Base-by-base conservation (phyloP, 2,113 vertebrate genomes). In the Notechis scutatus region DNA sequence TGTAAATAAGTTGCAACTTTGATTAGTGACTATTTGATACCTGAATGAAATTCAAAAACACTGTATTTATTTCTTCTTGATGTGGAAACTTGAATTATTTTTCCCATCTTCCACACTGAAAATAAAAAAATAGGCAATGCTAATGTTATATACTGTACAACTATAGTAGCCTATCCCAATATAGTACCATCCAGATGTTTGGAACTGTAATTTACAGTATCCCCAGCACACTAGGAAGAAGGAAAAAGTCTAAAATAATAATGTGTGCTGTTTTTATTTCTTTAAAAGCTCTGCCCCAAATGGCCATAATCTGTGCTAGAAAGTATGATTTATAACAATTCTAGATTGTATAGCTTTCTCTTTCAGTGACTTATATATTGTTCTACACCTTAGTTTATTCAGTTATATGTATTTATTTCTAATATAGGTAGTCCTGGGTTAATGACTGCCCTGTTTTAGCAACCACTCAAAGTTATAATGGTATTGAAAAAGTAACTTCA, bases 1-100 rank as follows among this genome's bases (percentile, higher is more conserved):
- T 93, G 93, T 91, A 93, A 93, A 94, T 9, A 91, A 91, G n/a
- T 21, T 55, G 6, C 6, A 61, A 55, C 24, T 74, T 88, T 89
- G 56, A 52, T 85, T 47, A 55, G 59, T 42, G 57, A 42, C 14
- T 89, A 61, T 74, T 95, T 94, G 87, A 61, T 91, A 23, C 57
- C 92, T 85, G 20, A 90, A 20, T 5, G 57, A 42, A 94, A 6
- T 1, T 6, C 59, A 92, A 11, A 91, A 26, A 81, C 52, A 34
- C 50, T 57, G 3, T 52, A 81, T 54, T 54, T 29, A 55, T 34
- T 81, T 26, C 50, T 55, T 55, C 64, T 91, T 85, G 81, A 81
- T 69, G 50, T 9, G 5, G 39, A 59, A 9, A 45, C 18, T 34
- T 61, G 55, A 20, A 18, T 34, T 87, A 20, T 20, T 61, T 57